Conservation (phyloP, 2,113 vertebrate species). For the Brachypodius melanocephalos region DNA sequence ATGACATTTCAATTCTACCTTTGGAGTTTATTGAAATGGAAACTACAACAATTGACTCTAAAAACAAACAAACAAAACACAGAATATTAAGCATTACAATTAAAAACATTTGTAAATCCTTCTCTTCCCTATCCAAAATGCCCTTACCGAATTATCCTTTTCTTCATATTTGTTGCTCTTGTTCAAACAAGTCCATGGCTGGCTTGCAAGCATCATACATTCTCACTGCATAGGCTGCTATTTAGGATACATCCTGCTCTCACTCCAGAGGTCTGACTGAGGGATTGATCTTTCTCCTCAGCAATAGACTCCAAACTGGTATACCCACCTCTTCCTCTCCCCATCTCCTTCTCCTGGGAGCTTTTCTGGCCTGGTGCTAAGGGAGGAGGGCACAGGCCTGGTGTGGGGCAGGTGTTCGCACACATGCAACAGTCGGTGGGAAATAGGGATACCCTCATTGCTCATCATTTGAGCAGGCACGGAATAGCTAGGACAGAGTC, state of each 20-base stretch:
- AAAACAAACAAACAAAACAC: not conserved
- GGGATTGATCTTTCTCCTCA: not conserved
- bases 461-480: not conserved
- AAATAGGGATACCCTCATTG: fast-evolving
- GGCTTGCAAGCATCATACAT: not conserved
- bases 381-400: not conserved
- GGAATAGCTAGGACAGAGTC: not conserved
- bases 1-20: not conserved
- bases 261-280: not conserved
- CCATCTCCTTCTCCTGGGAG: not conserved
- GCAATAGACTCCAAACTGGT: not conserved
- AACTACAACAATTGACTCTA: not conserved
- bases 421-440: not conserved
- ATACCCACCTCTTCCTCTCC: not conserved
- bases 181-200: not conserved
- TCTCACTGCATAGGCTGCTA: not conserved
- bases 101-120: not conserved
- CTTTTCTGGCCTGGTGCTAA: not conserved
- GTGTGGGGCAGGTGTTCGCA: not conserved
- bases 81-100: not conserved
- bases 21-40: not conserved
- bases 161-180: not conserved
- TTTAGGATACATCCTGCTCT: not conserved
- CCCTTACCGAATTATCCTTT: not conserved
- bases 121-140: not conserved